Conservation (phyloP, 2,888 invertebrate genomes). For the Drosophila diplacantha region DNA sequence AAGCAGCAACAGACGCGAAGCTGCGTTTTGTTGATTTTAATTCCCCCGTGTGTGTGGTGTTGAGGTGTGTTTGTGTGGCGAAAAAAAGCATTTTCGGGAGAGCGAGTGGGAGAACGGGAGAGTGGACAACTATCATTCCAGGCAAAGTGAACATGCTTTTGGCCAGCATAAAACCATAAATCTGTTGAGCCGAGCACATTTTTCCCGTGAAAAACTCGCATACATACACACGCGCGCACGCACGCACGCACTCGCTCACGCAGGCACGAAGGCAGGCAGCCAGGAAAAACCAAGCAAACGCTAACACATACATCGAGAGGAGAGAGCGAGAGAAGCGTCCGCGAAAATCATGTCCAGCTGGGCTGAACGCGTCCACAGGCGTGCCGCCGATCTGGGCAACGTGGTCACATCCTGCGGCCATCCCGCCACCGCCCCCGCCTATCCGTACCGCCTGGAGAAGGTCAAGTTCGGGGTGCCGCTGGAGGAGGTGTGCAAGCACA, state of each 20-base stretch:
- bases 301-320: slow-evolving; percentile 4
- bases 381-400: slow-evolving; percentile 93
- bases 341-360: slow-evolving; percentile 85
- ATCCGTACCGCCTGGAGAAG: slow-evolving; percentile 91
- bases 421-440: slow-evolving; percentile 84
- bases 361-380: slow-evolving; percentile 94
- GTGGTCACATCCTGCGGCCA: slow-evolving; percentile 95
- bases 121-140: slow-evolving; percentile 57
- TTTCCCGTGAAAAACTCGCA: slow-evolving; percentile 57
- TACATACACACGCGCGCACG: slow-evolving; percentile 27
- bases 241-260: slow-evolving; percentile 11
- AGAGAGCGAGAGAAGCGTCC: slow-evolving; percentile 11
- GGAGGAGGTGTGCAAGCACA: slow-evolving; percentile 95
- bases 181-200: slow-evolving; percentile 61
- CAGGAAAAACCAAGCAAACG: slow-evolving; percentile 21
- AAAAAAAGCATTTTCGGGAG: slow-evolving; percentile 11
- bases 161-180: slow-evolving; percentile 63
- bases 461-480: slow-evolving; percentile 96
- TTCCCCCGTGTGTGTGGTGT: slow-evolving; percentile 7
- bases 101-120: slow-evolving; percentile 11
- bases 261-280: slow-evolving; percentile 9
- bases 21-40: slow-evolving; percentile 29
- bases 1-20: slow-evolving; percentile 21
- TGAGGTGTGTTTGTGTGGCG: slow-evolving; percentile 4
- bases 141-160: slow-evolving; percentile 60